phyloP scores from a whole-genome alignment of 2,888 invertebrate species.

The Acleris laterana region DNA sequence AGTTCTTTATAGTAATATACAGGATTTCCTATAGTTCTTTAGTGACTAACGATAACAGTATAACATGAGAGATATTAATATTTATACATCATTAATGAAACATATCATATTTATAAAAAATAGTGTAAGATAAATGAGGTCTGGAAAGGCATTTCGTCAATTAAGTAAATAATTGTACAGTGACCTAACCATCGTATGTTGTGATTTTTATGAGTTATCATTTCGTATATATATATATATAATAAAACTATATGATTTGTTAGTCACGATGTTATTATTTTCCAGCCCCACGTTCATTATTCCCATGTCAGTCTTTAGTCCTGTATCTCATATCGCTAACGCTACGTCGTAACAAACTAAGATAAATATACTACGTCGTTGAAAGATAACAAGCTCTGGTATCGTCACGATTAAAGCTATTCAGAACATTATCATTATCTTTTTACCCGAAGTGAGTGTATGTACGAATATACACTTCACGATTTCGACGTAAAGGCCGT shows the following conservation, averaged over 20 bases:
- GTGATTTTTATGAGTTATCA: constrained; percentile 61
- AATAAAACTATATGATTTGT: constrained; percentile 68
- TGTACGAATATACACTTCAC: constrained; percentile 25
- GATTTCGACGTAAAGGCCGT: constrained; percentile 22
- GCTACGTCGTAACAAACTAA: too few relatives aligned
- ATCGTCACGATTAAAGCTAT: neutral
- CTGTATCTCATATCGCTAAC: too few relatives aligned
- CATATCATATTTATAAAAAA: constrained; percentile 64
- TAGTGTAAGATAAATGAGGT: constrained; percentile 46
- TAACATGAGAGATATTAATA: constrained; percentile 48
- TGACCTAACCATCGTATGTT: constrained; percentile 48
- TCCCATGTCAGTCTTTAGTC: neutral
- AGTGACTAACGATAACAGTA: constrained; percentile 22
- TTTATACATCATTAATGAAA: constrained; percentile 55
- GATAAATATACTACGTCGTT: too few relatives aligned
- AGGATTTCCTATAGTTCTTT: constrained; percentile 29
- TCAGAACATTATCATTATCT: constrained; percentile 9
- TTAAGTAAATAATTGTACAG: constrained; percentile 48
- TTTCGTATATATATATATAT: constrained; percentile 33
- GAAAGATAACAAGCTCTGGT: too few relatives aligned
- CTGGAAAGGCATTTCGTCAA: constrained; percentile 49
- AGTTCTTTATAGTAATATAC: constrained; percentile 30
- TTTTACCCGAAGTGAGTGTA: neutral
- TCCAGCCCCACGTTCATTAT: constrained; percentile 6
- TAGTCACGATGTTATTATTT: constrained; percentile 45